A percentile compares a stretch with the other conserved stretches of the same genome.
These are phyloP conservation scores for Pseudomyrmex dendroicus DNA, from an alignment of 1,140 invertebrate genomes.

Conservation along the genomic window DNA sequence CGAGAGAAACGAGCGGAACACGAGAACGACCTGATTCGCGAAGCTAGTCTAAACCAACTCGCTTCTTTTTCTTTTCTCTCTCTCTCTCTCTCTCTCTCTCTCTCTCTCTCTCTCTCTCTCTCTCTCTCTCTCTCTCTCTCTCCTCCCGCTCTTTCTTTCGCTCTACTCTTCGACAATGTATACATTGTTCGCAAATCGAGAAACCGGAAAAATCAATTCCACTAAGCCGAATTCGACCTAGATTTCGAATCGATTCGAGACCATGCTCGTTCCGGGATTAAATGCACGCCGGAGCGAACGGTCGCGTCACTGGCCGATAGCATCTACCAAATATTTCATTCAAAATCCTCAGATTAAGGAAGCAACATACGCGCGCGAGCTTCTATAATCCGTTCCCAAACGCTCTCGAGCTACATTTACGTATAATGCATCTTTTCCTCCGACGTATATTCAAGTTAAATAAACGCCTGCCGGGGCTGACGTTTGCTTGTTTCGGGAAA, in stretches of 20 bases:
- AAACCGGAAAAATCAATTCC: slow-evolving; percentile 75
- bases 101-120: no score
- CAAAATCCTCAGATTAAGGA: slow-evolving; percentile 71
- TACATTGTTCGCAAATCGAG: slow-evolving; percentile 70
- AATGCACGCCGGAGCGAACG: slow-evolving; percentile 61
- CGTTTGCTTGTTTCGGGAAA: slow-evolving; percentile 18
- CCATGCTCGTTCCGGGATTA: slow-evolving; percentile 64
- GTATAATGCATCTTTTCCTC: slow-evolving; percentile 52
- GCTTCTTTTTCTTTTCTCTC: no score
- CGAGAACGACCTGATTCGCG: slow-evolving; percentile 55
- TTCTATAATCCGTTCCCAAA: slow-evolving; percentile 51
- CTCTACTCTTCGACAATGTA: slow-evolving; percentile 26
- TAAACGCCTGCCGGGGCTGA: slow-evolving; percentile 30
- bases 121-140: no score
- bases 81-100: no score
- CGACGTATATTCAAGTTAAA: slow-evolving; percentile 40
- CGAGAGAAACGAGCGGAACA: slow-evolving; percentile 11
- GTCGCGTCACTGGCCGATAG: slow-evolving; percentile 65
- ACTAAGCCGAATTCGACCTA: slow-evolving; percentile 74
- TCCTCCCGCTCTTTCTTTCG: no score
- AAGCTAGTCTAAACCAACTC: slow-evolving; percentile 54
- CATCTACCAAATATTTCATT: slow-evolving; percentile 70
- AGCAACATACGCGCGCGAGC: slow-evolving; percentile 58
- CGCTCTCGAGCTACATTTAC: slow-evolving; percentile 46
- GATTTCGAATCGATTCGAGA: slow-evolving; percentile 72